Evolutionary conservation across 1,140 invertebrate species (phyloP), one percentile per base, ranked within the genome.

Genomic region (Eueides isabella): DNA sequence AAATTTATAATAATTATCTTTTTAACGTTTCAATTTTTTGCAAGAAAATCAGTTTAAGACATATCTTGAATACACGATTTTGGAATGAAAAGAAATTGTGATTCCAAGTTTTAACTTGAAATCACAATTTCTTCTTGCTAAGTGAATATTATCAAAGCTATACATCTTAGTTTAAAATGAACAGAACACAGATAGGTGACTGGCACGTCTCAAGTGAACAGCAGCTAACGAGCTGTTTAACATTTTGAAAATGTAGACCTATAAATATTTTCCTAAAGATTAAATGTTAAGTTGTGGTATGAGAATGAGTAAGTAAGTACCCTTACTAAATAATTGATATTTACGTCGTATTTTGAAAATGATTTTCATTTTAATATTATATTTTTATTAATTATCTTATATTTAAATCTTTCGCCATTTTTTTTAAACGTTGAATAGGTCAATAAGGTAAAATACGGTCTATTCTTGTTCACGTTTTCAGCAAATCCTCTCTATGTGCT

Each of bases 161-260:
- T 79, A 76, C 75, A 76, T 75, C 76, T 79, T 69, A 35, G 74
- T 75, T 75, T 74, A 70, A 71, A 67, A 75, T 71, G 66, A 48
- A 75, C 48, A 71, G 48, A 71, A 75, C 74, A 71, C 41, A 67
- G 74, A 67, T 70, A 74, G 41, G 29, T 71, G 75, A 79, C 72
- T 73, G 72, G 69, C 79, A 80, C 74, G 77, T 80, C 72, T 71
- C 66, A 68, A 41, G 61, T 41, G 67, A 73, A 76, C 74, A 74
- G 70, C 72, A 71, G 75, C 83, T 85, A 86, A 85, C 81, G 79
- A 85, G 80, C 79, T 81, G 78, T 74, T 80, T 84, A 79, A 77
- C 78, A 81, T 81, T 38, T 80, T 71, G 75, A 72, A 67, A 68
- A 84, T 71, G 75, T 74, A 67, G 63, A 82, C 79, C 73, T 80